Conservation (phyloP, 2,888 invertebrate species). For the Blastobasis lacticolella region DNA sequence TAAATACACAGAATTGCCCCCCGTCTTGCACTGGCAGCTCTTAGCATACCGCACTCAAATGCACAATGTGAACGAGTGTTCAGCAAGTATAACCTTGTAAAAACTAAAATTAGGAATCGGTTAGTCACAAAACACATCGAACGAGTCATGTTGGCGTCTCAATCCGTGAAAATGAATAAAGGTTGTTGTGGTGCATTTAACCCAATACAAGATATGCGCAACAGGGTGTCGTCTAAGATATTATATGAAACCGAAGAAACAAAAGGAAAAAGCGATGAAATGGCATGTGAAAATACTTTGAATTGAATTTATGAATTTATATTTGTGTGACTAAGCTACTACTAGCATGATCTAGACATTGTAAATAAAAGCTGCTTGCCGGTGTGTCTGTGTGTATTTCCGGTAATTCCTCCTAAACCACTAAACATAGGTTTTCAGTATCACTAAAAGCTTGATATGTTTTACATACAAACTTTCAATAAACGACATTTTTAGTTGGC, state of each 20-base stretch:
- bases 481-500: too few relatives aligned
- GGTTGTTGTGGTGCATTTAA: neutral
- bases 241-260: neutral
- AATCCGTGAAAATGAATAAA: neutral
- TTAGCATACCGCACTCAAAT: neutral
- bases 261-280: too few relatives aligned
- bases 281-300: too few relatives aligned
- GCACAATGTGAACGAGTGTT: neutral
- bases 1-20: neutral
- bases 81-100: neutral
- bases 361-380: too few relatives aligned
- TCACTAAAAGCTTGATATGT: too few relatives aligned
- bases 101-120: neutral
- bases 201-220: neutral
- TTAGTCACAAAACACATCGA: neutral
- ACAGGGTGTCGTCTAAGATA: neutral
- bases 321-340: too few relatives aligned
- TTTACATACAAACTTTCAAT: too few relatives aligned
- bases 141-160: neutral
- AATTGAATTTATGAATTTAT: too few relatives aligned
- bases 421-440: too few relatives aligned
- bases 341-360: too few relatives aligned
- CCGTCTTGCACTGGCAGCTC: neutral
- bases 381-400: too few relatives aligned
- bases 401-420: too few relatives aligned